phyloP scores from a whole-genome alignment of 2,797 vertebrate genomes.

The Tokudaia muenninki region DNA sequence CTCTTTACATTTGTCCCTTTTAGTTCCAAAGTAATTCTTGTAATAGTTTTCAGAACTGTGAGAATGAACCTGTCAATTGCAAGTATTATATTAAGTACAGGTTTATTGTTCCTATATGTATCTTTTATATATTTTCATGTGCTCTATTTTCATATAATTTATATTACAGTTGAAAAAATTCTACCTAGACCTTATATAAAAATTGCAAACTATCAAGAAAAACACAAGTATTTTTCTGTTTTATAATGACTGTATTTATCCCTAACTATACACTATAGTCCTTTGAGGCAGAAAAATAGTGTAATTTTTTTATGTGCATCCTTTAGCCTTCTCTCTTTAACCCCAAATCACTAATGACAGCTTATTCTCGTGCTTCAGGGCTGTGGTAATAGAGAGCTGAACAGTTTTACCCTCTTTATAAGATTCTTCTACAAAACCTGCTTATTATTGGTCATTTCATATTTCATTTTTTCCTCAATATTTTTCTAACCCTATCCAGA shows the following conservation, averaged over 20 bases:
- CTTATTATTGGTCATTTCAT: background rate
- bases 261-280: background rate
- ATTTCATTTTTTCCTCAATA: background rate
- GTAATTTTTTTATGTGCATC: background rate
- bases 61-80: background rate
- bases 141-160: conserved; percentile 10
- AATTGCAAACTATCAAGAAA: background rate
- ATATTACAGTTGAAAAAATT: background rate
- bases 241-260: background rate
- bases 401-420: background rate
- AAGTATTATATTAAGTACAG: background rate
- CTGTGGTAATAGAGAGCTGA: background rate
- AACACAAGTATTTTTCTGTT: background rate
- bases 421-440: background rate
- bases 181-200: background rate
- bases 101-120: background rate
- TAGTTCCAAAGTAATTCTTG: background rate
- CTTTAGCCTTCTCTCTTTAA: background rate
- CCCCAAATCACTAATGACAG: background rate
- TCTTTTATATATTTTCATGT: background rate
- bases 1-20: background rate
- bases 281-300: background rate
- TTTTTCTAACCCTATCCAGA: background rate
- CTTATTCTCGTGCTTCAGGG: background rate
- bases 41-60: background rate